Evolutionary conservation across 2,888 invertebrate genomes (phyloP), one percentile per base, ranked within the genome.

Genomic region (Alloplasta piceator): DNA sequence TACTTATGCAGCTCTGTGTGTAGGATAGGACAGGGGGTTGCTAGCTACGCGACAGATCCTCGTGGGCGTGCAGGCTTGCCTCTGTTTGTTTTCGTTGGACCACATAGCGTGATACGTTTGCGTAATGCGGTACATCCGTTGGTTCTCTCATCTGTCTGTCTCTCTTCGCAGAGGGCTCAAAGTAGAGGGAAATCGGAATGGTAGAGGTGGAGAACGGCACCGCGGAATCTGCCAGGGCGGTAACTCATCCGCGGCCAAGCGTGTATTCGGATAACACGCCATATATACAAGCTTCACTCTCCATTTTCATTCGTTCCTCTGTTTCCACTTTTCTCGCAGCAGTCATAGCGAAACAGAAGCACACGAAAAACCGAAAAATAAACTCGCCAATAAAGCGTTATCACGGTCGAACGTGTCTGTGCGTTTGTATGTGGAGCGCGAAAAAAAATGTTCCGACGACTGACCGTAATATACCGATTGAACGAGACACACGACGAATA

Each of bases 61-160:
- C 64, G 80, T n/a, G 61, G 60, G 77, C 68, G 79, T 72, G 77
- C 77, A 61, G 77, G 72, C 79, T 75, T 77, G 88, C 87, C 88
- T 88, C 88, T 91, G 91, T 92, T 91, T 92, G 91, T 91, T 91
- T 91, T 90, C 91, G 89, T 91, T 91, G 91, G 91, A 90, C 91
- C 89, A 91, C 90, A 91, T 91, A 91, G 90, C 91, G 91, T 91
- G 91, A 92, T 91, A 91, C 90, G 90, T 91, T 92, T 92, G 91
- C 91, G 90, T 91, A 92, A 91, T 92, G 89, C 89, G 88, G 88
- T 86, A 85, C 87, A 88, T 89, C 89, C 87, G 84, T 76, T 68
- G 78, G 75, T 80, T 82, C 75, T 75, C 76, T 77, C 55, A 61
- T 73, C 39, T 56, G 86, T 85, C 79, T 82, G 80, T 86, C 84